These are phyloP conservation scores for Tenodera sinensis DNA, from an alignment of 2,888 invertebrate species.

Conservation along the genomic window DNA sequence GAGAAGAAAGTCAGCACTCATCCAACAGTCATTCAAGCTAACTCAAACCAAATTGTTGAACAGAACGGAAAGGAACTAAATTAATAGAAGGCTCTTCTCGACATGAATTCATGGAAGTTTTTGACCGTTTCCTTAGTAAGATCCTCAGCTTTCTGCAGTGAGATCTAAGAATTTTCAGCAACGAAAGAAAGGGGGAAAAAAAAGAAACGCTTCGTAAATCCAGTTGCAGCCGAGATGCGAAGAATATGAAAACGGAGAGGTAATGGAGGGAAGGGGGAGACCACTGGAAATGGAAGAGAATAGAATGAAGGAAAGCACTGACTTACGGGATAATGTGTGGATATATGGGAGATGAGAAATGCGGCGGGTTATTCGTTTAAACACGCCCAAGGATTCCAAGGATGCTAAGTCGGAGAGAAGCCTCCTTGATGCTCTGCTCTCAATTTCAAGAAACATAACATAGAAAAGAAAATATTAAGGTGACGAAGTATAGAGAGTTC, in stretches of 20 bases:
- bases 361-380: background rate
- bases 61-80: too few species aligned
- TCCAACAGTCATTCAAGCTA: too few species aligned
- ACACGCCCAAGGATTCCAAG: background rate
- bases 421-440: background rate
- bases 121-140: background rate
- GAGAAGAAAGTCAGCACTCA: too few species aligned
- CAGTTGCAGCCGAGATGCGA: background rate
- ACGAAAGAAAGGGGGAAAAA: background rate
- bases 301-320: background rate
- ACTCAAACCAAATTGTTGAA: too few species aligned
- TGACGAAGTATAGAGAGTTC: background rate
- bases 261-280: background rate
- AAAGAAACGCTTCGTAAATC: background rate
- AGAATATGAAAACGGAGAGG: background rate
- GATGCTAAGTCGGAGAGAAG: background rate
- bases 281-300: background rate
- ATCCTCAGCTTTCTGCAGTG: background rate
- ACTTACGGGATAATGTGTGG: background rate
- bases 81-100: background rate
- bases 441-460: background rate
- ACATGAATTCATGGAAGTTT: background rate
- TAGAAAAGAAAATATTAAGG: background rate
- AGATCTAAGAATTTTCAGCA: too few species aligned
- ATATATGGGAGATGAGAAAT: background rate